A percentile compares a stretch with the other conserved stretches of the same genome.
Conservation (phyloP, 2,797 vertebrate genomes). For the Vireo griseus region DNA sequence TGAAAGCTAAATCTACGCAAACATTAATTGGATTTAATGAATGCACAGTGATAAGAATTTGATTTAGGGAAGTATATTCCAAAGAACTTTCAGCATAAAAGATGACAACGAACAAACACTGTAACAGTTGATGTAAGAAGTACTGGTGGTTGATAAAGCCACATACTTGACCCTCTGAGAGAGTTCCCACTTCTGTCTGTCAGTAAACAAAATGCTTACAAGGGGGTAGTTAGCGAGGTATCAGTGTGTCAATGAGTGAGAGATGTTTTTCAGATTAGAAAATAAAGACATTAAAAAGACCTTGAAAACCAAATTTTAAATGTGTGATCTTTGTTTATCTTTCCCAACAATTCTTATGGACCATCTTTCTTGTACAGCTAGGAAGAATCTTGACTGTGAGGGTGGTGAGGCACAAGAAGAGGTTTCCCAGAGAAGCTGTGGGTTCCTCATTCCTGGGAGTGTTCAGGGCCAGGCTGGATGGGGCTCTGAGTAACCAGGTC, state of each 20-base stretch:
- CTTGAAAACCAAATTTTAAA: background rate
- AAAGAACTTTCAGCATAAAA: background rate
- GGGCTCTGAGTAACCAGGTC: background rate
- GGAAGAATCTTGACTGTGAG: background rate
- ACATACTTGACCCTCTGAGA: background rate
- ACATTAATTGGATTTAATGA: background rate
- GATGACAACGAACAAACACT: background rate
- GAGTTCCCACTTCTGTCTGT: background rate
- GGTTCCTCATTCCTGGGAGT: background rate
- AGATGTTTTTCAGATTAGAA: background rate
- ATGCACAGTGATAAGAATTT: background rate
- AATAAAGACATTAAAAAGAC: background rate
- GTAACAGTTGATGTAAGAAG: background rate
- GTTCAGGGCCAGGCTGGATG: background rate
- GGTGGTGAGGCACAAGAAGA: rapidly evolving
- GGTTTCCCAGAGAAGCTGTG: background rate
- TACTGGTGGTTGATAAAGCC: background rate
- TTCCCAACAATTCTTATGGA: background rate
- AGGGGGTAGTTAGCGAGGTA: background rate
- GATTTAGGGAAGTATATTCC: background rate
- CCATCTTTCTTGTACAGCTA: background rate
- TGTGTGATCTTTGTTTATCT: background rate
- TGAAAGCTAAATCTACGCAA: background rate
- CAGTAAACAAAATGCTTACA: background rate
- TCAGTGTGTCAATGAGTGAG: background rate